Conservation (phyloP, 2,797 vertebrate species). For the Protonibea diacanthus region DNA sequence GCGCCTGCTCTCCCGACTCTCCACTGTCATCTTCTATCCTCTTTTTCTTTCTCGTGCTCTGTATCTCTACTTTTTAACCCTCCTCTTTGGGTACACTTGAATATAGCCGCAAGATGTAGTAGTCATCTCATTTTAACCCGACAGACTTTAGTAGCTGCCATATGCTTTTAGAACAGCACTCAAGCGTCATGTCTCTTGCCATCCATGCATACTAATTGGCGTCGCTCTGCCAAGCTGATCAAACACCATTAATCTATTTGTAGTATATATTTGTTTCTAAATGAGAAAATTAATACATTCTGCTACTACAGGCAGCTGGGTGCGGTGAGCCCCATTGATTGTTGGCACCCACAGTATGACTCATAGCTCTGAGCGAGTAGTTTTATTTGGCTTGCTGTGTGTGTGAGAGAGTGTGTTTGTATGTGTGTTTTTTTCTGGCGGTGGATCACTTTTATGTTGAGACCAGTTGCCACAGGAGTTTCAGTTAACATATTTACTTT, state of each 20-base stretch:
- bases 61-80: conserved; percentile 10
- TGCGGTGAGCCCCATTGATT: conserved; percentile 73
- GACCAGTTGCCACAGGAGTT: conserved; percentile 65
- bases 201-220: conserved; percentile 67
- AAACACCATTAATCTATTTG: conserved; percentile 83
- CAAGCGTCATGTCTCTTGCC: conserved; percentile 47
- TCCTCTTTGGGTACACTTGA: conserved; percentile 12
- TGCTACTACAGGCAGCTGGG: conserved; percentile 70
- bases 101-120: conserved; percentile 28
- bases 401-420: conserved; percentile 5
- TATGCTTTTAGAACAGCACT: conserved; percentile 52
- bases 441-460: conserved; percentile 57
- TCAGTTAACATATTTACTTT: conserved; percentile 68
- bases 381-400: conserved; percentile 65
- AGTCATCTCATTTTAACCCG: conserved; percentile 26
- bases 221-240: conserved; percentile 72
- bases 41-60: not conserved
- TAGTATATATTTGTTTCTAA: conserved; percentile 78
- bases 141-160: conserved; percentile 43
- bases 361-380: conserved; percentile 71
- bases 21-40: not conserved
- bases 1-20: conserved; percentile 44
- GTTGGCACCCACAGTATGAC: conserved; percentile 77
- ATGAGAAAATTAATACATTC: conserved; percentile 80
- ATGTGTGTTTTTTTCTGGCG: conserved; percentile 44